Evolutionary conservation across 2,888 invertebrate genomes (phyloP), one percentile per base, ranked within the genome.

Genomic region (Tachina lurida): DNA sequence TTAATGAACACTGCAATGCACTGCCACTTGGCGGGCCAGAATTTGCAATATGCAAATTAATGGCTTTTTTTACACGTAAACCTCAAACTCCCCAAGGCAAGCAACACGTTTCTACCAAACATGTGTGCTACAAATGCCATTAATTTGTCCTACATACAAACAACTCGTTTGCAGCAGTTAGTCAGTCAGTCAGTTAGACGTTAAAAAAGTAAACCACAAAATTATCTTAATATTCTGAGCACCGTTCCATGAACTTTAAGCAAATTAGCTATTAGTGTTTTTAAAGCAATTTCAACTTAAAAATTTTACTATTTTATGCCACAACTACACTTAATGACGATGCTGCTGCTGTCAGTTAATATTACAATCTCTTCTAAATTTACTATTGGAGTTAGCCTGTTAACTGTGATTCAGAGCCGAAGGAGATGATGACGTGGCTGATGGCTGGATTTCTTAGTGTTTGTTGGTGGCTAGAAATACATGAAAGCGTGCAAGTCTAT

Each of bases 251-350:
- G 45, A 70, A 19, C 60, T 70, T 70, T 62, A 60, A 78, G 52
- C 52, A 70, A 70, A 70, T 70, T 78, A 62, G 43, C 77, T 17
- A 78, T 54, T 70, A 78, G 58, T 49, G 47, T 39, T 70, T 62
- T 65, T 41, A 13, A 73, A 73, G 73, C 58, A 71, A 70, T 82
- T 76, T 82, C 56, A 71, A 81, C 60, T 62, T 52, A 54, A 81
- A n/a, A 70, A 67, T 63, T 60, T 74, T 17, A n/a, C 49, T 73
- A 79, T 63, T 65, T 45, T 54, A 45, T 45, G 54, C 43, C 45
- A 78, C 60, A 31, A 56, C 65, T 56, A 31, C 39, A 65, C 58
- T 60, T 22, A 54, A 8, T 52, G 19, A 45, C 19, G 43, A 45
- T 31, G 52, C 54, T 49, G 19, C 39, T 56, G 31, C 54, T 49